Evolutionary conservation across 2,888 invertebrate species (phyloP).

Genomic region (Cheilosia impressa): DNA sequence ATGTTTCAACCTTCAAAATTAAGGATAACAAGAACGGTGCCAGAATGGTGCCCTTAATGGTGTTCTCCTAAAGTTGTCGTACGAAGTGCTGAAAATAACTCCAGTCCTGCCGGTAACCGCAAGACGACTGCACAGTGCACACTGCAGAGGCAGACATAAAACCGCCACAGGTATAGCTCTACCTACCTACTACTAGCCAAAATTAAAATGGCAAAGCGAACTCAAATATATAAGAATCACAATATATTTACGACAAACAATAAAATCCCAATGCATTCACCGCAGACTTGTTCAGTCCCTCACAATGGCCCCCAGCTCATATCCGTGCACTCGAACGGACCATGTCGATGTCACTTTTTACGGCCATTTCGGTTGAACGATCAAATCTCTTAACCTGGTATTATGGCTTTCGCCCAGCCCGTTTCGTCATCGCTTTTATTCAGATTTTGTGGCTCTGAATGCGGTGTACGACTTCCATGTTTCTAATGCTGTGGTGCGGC

Average conservation of each 20-base stretch:
- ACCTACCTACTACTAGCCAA: neutral
- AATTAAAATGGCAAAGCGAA: slow-evolving; percentile 36
- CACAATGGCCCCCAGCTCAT: neutral
- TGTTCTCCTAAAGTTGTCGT: neutral
- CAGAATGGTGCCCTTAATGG: neutral
- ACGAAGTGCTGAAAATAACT: neutral
- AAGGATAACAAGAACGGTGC: neutral
- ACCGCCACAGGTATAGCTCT: slow-evolving; percentile 9
- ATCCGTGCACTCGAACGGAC: slow-evolving; percentile 36
- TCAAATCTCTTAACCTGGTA: slow-evolving; percentile 58
- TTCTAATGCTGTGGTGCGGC: slow-evolving; percentile 1
- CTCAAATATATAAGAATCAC: slow-evolving; percentile 19
- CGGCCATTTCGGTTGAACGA: slow-evolving; percentile 57
- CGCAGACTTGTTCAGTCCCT: neutral
- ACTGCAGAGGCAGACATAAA: slow-evolving; percentile 40
- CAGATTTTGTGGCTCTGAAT: slow-evolving; percentile 42
- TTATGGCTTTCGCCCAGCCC: neutral
- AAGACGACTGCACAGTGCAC: slow-evolving; percentile 12
- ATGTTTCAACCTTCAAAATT: neutral
- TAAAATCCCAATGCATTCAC: slow-evolving; percentile 54
- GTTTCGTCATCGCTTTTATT: slow-evolving; percentile 20
- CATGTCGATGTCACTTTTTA: slow-evolving; percentile 46
- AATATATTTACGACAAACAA: slow-evolving; percentile 53
- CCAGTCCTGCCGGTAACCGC: neutral
- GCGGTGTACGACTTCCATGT: slow-evolving; percentile 22